phyloP scores from a whole-genome alignment of 2,797 vertebrate species.

The Schizothorax lantsangensis region DNA sequence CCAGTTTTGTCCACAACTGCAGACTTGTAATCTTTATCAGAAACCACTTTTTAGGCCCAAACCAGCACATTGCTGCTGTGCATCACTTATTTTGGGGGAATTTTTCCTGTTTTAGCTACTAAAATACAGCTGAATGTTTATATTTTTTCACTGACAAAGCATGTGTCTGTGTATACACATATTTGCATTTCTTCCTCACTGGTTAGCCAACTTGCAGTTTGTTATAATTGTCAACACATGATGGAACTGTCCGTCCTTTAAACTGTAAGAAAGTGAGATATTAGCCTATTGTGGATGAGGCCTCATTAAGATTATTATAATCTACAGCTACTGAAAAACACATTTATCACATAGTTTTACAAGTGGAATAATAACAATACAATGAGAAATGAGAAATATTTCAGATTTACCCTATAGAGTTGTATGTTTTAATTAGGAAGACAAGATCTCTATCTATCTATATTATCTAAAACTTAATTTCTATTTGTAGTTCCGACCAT shows the following conservation, averaged over 20 bases:
- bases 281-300: not conserved
- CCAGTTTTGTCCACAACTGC: conserved; percentile 82
- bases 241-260: conserved; percentile 59
- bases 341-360: not conserved
- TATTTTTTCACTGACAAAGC: conserved; percentile 64
- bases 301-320: not conserved
- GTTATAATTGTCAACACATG: conserved; percentile 69
- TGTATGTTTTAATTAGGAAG: not conserved
- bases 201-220: conserved; percentile 68
- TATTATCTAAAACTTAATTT: not conserved
- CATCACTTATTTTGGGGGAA: conserved; percentile 62
- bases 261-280: conserved; percentile 23
- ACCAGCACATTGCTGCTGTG: conserved; percentile 64
- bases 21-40: conserved; percentile 92
- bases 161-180: conserved; percentile 13
- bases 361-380: not conserved
- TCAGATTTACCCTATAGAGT: not conserved
- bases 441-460: not conserved
- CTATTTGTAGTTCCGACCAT: conserved; percentile 37
- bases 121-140: conserved; percentile 55
- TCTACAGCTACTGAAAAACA: not conserved
- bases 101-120: conserved; percentile 62
- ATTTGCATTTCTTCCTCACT: conserved; percentile 12
- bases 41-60: conserved; percentile 81
- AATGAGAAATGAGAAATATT: not conserved